Evolutionary conservation across 2,113 vertebrate genomes (phyloP).

Genomic region (Neoarius graeffei): DNA sequence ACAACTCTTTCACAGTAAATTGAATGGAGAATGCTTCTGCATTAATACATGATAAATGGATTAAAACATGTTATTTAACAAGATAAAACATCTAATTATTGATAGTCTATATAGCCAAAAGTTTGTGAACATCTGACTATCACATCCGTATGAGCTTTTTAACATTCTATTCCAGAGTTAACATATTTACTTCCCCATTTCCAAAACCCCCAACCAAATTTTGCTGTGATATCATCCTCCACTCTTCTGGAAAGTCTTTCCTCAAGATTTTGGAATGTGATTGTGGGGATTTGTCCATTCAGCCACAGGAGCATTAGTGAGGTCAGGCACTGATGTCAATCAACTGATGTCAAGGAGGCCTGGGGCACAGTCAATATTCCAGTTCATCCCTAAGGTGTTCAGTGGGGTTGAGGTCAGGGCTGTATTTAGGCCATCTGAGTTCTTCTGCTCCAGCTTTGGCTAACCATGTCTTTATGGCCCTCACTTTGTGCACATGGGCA

Average conservation of each 20-base stretch:
- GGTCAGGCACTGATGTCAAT: neutral
- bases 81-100: neutral
- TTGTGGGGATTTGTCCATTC: neutral
- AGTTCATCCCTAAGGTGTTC: neutral
- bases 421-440: neutral
- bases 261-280: neutral
- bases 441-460: neutral
- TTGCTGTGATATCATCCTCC: neutral
- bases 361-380: neutral
- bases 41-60: neutral
- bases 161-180: neutral
- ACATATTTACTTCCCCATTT: too few species aligned
- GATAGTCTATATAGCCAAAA: neutral
- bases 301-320: neutral
- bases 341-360: neutral
- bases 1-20: neutral
- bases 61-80: neutral
- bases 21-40: neutral
- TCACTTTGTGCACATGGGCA: neutral
- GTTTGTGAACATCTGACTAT: neutral
- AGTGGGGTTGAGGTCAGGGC: neutral
- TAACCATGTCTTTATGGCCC: neutral
- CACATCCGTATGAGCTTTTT: neutral
- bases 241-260: neutral
- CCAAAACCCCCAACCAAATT: too few species aligned